A percentile compares a stretch with the other conserved stretches of the same genome.
Evolutionary conservation across 2,113 vertebrate species (phyloP).

Genomic region (Alligator sinensis): DNA sequence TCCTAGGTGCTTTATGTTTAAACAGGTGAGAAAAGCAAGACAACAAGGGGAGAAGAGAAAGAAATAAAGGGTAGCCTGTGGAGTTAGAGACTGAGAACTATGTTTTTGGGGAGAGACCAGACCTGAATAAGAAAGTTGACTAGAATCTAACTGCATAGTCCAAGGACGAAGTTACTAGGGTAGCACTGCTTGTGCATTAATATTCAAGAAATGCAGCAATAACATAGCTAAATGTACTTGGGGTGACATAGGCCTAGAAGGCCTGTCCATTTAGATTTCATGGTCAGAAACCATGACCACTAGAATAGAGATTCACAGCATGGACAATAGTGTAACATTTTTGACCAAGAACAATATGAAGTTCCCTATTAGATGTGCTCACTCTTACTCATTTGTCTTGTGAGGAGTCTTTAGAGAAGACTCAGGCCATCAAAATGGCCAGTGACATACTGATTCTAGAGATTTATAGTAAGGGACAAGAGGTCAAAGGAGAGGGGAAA

Average conservation of each 20-base stretch:
- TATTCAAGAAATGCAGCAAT: fast-evolving
- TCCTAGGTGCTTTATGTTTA: background rate
- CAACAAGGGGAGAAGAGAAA: background rate
- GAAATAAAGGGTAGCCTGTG: background rate
- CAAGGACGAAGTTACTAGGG: background rate
- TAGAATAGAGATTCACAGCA: background rate
- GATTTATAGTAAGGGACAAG: too few species aligned
- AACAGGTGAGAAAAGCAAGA: background rate
- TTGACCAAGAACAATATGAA: too few species aligned
- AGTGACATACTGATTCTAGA: background rate
- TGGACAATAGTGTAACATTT: too few species aligned
- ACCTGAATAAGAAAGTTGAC: background rate
- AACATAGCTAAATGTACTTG: background rate
- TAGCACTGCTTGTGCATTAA: background rate
- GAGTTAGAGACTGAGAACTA: background rate
- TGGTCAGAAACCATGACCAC: background rate
- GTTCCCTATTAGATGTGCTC: too few species aligned
- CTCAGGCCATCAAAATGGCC: background rate
- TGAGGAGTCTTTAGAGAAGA: background rate
- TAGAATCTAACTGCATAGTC: background rate
- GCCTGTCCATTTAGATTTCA: background rate
- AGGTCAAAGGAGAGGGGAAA: too few species aligned
- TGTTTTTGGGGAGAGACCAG: background rate
- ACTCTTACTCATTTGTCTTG: background rate
- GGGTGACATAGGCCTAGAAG: background rate